Percentiles rank a stretch among this genome's conserved stretches.
phyloP scores from a whole-genome alignment of 2,888 invertebrate species.

The Nephrotoma flavescens region DNA sequence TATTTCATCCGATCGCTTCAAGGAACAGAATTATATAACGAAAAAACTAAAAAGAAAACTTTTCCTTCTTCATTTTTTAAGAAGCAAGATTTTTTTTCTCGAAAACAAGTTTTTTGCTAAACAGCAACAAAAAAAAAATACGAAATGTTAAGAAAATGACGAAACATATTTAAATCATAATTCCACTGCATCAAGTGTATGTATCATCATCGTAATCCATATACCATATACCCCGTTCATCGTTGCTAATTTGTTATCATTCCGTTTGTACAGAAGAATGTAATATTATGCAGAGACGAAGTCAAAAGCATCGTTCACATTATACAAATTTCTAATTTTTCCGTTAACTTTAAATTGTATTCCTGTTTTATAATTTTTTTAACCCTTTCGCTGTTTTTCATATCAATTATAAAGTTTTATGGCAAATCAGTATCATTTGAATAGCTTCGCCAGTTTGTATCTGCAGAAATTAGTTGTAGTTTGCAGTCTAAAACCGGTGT shows the following conservation, averaged over 20 bases:
- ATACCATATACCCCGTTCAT: neutral
- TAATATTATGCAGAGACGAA: neutral
- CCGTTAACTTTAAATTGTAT: neutral
- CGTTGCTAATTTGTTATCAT: neutral
- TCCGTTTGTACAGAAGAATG: neutral
- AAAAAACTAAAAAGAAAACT: neutral
- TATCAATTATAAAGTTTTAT: neutral
- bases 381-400: neutral
- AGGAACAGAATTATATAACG: neutral
- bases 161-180: neutral
- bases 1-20: neutral
- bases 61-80: neutral
- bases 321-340: neutral
- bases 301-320: neutral
- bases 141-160: neutral
- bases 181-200: neutral
- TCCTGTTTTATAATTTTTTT: neutral
- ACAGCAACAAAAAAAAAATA: neutral
- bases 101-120: neutral
- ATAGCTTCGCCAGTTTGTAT: neutral
- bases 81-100: neutral
- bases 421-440: neutral
- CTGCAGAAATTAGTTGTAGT: too few relatives aligned
- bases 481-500: too few relatives aligned
- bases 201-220: neutral